Percentiles rank a stretch among this genome's conserved stretches.
Conservation (phyloP, 1,140 invertebrate species). For the Drosophila persimilis region DNA sequence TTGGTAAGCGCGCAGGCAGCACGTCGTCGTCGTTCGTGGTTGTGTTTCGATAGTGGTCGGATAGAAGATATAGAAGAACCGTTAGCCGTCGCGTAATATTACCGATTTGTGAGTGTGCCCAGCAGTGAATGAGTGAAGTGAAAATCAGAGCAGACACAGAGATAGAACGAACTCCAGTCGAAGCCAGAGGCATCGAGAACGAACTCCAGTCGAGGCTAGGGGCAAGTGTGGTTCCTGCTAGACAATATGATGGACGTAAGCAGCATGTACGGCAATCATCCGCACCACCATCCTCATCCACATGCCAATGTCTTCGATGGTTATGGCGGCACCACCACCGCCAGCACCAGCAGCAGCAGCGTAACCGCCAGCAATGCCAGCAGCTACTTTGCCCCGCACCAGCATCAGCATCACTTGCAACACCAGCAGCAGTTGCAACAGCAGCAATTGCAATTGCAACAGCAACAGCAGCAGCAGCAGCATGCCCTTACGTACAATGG, state of each 20-base stretch:
- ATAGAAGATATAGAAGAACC: slow-evolving; percentile 22
- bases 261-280: slow-evolving; percentile 88
- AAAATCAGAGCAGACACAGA: background rate
- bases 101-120: slow-evolving; percentile 11
- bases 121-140: slow-evolving; percentile 32
- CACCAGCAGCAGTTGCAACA: slow-evolving; percentile 48
- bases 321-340: slow-evolving; percentile 60
- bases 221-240: slow-evolving; percentile 53
- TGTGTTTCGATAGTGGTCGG: slow-evolving; percentile 14
- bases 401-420: slow-evolving; percentile 46
- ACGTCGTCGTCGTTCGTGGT: slow-evolving; percentile 70
- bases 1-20: slow-evolving; percentile 76
- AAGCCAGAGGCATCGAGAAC: background rate
- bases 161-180: background rate
- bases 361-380: slow-evolving; percentile 32
- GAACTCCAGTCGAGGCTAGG: background rate
- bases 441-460: slow-evolving; percentile 42
- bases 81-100: slow-evolving; percentile 34
- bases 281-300: slow-evolving; percentile 82
- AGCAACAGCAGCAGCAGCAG: slow-evolving; percentile 53
- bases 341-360: slow-evolving; percentile 64
- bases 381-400: slow-evolving; percentile 44
- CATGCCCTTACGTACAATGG: slow-evolving; percentile 41
- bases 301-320: slow-evolving; percentile 82
- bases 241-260: slow-evolving; percentile 88